Conservation (phyloP, 2,888 invertebrate genomes). For the Eupithecia insigniata region DNA sequence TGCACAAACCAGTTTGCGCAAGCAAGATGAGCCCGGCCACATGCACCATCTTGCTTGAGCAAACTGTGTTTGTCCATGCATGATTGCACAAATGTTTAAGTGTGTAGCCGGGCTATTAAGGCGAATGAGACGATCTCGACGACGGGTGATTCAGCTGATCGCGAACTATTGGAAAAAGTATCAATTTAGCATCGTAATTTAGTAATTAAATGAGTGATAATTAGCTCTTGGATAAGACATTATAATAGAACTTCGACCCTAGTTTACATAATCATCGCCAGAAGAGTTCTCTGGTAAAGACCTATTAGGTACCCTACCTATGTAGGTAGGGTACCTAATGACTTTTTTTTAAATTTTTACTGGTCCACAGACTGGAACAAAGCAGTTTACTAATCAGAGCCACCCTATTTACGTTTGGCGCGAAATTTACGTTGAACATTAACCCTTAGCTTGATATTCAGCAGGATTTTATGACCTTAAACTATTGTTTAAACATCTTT, state of each 20-base stretch:
- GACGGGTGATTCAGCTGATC: not conserved
- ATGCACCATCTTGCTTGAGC: too few relatives aligned
- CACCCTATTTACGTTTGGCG: not conserved
- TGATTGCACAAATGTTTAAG: too few relatives aligned
- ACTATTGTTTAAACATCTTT: not conserved
- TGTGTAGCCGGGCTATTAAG: too few relatives aligned
- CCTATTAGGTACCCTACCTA: too few relatives aligned
- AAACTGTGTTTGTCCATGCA: too few relatives aligned
- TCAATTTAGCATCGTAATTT: not conserved
- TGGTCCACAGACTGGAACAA: conserved; percentile 18
- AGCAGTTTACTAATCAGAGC: conserved; percentile 19
- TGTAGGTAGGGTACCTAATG: not conserved
- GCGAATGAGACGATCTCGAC: not conserved
- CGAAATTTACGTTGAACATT: conserved; percentile 9
- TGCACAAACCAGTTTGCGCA: too few relatives aligned
- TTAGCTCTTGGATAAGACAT: not conserved
- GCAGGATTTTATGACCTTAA: not conserved
- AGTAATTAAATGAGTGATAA: not conserved
- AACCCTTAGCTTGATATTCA: not conserved
- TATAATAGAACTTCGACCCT: not conserved
- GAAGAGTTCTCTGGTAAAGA: not conserved
- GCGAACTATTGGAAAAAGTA: not conserved
- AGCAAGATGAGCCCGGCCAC: too few relatives aligned
- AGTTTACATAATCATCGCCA: not conserved
- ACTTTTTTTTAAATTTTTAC: not conserved